These are phyloP conservation scores for Taenaris catops DNA, from an alignment of 2,888 invertebrate genomes.

Conservation along the genomic window DNA sequence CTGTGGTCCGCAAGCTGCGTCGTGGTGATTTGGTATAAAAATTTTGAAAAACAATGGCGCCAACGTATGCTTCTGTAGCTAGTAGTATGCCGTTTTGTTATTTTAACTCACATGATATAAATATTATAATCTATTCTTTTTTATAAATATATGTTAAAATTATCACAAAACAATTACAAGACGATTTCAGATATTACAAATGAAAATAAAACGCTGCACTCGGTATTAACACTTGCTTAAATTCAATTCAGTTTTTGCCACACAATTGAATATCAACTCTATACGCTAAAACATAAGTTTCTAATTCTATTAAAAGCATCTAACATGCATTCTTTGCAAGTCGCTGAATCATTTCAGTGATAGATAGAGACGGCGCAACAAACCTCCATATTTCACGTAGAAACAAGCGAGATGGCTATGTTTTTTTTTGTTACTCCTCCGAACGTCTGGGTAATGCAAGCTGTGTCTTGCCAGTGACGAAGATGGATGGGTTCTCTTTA, in stretches of 20 bases:
- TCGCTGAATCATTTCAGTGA: slow-evolving; percentile 61
- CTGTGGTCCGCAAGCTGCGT: no score
- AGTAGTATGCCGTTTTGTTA: no score
- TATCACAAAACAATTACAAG: no score
- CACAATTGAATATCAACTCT: slow-evolving; percentile 27
- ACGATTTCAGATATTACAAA: slow-evolving; percentile 47
- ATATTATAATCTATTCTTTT: no score
- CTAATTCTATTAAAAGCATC: slow-evolving; percentile 23
- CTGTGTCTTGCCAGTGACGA: slow-evolving; percentile 62
- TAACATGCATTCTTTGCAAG: slow-evolving; percentile 47
- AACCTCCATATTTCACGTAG: slow-evolving; percentile 31
- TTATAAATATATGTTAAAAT: no score
- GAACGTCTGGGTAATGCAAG: slow-evolving; percentile 60
- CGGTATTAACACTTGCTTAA: slow-evolving; percentile 57
- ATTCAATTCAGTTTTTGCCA: slow-evolving; percentile 44
- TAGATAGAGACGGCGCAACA: slow-evolving; percentile 47
- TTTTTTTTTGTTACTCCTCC: slow-evolving; percentile 31
- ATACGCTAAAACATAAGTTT: slow-evolving; percentile 11
- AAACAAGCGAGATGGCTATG: slow-evolving; percentile 43
- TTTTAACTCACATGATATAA: no score
- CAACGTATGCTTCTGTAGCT: no score
- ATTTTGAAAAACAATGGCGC: no score
- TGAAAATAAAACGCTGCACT: slow-evolving; percentile 63
- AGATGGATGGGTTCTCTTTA: slow-evolving; percentile 67
- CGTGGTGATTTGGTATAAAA: no score